Conservation (phyloP, 64 coral and sea anemone species). For the Stylophora pistillata region DNA sequence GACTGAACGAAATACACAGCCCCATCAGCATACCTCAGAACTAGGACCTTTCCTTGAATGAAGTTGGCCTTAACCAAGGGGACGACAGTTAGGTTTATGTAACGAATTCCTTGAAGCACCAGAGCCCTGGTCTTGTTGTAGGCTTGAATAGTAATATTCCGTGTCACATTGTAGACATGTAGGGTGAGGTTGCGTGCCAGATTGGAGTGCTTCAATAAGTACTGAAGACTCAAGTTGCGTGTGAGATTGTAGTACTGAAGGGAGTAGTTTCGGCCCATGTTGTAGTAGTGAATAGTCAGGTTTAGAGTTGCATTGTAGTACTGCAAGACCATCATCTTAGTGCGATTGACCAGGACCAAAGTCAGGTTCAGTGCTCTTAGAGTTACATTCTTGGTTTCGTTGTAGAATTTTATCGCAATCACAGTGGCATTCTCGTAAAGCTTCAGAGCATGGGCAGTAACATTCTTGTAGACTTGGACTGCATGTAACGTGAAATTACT, state of each 20-base stretch:
- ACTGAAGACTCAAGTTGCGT: conserved; percentile 45
- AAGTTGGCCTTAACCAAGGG: conserved; percentile 58
- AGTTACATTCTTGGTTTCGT: conserved; percentile 28
- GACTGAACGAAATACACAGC: conserved; percentile 30
- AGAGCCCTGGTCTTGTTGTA: conserved; percentile 48
- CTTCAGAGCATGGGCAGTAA: conserved; percentile 38
- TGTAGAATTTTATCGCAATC: conserved; percentile 59
- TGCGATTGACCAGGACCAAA: conserved; percentile 45
- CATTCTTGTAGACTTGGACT: conserved; percentile 42
- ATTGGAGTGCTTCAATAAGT: conserved; percentile 64
- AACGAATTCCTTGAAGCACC: conserved; percentile 50
- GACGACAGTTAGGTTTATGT: conserved; percentile 59
- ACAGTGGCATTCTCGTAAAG: conserved; percentile 78
- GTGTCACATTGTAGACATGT: conserved; percentile 57
- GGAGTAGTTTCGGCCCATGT: conserved; percentile 34
- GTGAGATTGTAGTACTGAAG: conserved; percentile 66
- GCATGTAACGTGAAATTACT: conserved; percentile 29
- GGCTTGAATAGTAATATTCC: conserved; percentile 61
- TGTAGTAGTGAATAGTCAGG: conserved; percentile 45
- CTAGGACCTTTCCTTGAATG: conserved; percentile 52
- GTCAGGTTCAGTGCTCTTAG: conserved; percentile 64
- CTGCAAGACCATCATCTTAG: conserved; percentile 24
- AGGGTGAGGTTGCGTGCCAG: conserved; percentile 60
- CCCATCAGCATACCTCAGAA: conserved; percentile 38
- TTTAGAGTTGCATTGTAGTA: conserved; percentile 51